phyloP scores from a whole-genome alignment of 1,140 invertebrate genomes.

The Lycorma delicatula region DNA sequence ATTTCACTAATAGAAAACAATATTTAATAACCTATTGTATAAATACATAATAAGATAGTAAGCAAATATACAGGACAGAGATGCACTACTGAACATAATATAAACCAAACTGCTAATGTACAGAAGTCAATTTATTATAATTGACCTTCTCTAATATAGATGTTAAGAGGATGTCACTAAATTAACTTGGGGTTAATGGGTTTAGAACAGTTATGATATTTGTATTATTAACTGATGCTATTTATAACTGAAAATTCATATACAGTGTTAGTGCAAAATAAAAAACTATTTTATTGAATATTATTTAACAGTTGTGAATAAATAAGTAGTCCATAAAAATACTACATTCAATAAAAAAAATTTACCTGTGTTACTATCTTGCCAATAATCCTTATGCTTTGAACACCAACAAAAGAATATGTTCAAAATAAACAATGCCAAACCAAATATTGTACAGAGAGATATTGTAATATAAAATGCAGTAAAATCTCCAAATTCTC shows the following conservation, averaged over 20 bases:
- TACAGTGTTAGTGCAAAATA: not conserved
- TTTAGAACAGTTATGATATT: not conserved
- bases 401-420: constrained; percentile 70
- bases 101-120: no score
- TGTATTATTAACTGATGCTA: not conserved
- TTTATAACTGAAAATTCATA: not conserved
- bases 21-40: no score
- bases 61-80: no score
- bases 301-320: not conserved
- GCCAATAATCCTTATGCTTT: constrained; percentile 67
- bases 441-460: constrained; percentile 60
- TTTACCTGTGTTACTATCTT: constrained; percentile 66
- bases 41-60: no score
- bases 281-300: not conserved
- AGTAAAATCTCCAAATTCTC: constrained; percentile 55
- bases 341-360: not conserved
- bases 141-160: no score
- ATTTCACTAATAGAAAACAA: no score
- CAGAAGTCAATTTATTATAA: no score
- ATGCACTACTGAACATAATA: no score
- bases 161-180: no score
- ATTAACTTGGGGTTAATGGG: not conserved
- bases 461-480: constrained; percentile 69
- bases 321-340: not conserved
- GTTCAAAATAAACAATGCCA: constrained; percentile 61